A percentile compares a stretch with the other conserved stretches of the same genome.
phyloP scores from a whole-genome alignment of 2,113 vertebrate genomes.

The Chaetops frenatus region DNA sequence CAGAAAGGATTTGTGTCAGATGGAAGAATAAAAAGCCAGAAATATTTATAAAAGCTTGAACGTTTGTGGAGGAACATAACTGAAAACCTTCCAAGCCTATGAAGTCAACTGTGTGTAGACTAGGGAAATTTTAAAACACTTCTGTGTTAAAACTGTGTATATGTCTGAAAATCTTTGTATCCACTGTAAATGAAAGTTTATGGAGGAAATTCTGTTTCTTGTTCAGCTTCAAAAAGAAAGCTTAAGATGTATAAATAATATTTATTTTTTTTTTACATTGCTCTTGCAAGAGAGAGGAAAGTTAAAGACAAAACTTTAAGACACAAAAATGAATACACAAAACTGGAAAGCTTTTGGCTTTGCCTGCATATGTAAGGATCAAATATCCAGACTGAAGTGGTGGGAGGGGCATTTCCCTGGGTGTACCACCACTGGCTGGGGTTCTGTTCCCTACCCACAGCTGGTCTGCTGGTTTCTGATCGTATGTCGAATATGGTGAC shows the following conservation, averaged over 20 bases:
- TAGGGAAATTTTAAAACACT: neutral
- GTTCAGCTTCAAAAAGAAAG: neutral
- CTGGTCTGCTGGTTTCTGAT: neutral
- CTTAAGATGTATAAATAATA: neutral
- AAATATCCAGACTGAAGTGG: neutral
- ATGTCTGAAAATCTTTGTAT: neutral
- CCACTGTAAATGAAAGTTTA: neutral
- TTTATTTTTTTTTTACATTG: neutral
- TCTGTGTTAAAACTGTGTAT: neutral
- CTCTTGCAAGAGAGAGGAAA: neutral
- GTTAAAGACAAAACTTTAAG: neutral
- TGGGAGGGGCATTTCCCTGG: neutral
- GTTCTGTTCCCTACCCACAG: neutral
- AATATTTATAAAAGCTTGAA: neutral
- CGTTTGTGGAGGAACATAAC: neutral
- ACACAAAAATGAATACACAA: neutral
- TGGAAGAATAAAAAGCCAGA: neutral
- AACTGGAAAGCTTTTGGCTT: neutral
- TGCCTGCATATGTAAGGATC: neutral
- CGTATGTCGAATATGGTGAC: rapidly evolving
- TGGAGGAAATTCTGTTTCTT: neutral
- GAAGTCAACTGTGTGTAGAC: neutral
- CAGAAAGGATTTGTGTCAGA: neutral
- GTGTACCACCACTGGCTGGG: neutral
- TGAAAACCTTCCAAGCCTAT: neutral